These are phyloP conservation scores for Arion vulgaris DNA, from an alignment of 1,140 invertebrate species.

Conservation along the genomic window DNA sequence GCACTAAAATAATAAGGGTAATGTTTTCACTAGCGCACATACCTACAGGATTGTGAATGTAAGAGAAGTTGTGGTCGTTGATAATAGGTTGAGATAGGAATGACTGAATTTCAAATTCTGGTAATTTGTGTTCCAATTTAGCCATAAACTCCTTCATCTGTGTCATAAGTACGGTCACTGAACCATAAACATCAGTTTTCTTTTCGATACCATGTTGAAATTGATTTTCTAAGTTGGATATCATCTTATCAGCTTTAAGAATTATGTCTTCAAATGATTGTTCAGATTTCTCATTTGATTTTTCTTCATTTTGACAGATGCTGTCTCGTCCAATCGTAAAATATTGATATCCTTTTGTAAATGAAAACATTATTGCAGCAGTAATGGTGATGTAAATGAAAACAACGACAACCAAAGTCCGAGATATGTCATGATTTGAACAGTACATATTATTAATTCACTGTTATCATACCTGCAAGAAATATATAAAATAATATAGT, in stretches of 20 bases:
- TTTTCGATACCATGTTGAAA: not conserved
- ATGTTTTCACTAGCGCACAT: not conserved
- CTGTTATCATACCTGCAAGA: not conserved
- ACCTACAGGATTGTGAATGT: not conserved
- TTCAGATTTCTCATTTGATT: not conserved
- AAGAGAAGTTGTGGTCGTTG: constrained; percentile 30
- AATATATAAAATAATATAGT: no score
- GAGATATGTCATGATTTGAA: not conserved
- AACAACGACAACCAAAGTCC: not conserved
- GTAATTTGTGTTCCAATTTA: not conserved
- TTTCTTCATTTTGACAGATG: not conserved
- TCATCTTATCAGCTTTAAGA: not conserved
- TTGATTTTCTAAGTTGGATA: not conserved
- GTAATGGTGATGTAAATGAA: not conserved
- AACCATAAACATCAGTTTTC: not conserved
- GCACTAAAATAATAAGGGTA: constrained; percentile 4
- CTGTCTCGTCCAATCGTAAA: not conserved
- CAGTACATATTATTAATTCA: not conserved
- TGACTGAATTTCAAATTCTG: not conserved
- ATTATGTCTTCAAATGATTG: not conserved
- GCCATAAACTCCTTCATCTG: not conserved
- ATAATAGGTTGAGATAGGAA: constrained; percentile 15
- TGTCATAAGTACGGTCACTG: not conserved
- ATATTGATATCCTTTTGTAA: not conserved
- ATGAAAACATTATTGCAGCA: not conserved